phyloP scores from a whole-genome alignment of 1,140 invertebrate genomes.

The Rhynchophorus ferrugineus region DNA sequence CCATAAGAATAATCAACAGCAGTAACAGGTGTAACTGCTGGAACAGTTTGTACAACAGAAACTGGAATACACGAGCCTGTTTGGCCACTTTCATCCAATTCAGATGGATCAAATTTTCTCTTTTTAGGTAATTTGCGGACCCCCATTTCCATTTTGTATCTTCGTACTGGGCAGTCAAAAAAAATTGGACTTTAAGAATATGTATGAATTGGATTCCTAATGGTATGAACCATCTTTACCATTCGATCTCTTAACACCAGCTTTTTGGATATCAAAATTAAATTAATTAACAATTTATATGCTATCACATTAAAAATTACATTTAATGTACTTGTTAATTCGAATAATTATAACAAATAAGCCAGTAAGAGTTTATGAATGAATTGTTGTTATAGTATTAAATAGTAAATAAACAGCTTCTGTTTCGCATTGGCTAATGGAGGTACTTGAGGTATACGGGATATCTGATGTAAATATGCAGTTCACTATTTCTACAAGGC shows the following conservation, averaged over 20 bases:
- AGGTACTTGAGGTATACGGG: not conserved
- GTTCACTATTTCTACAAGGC: no score
- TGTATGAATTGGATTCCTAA: slow-evolving; percentile 26
- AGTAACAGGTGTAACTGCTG: slow-evolving; percentile 46
- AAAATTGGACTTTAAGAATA: slow-evolving; percentile 21
- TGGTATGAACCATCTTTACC: slow-evolving; percentile 15
- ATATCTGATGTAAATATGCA: not conserved
- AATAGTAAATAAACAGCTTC: slow-evolving; percentile 35
- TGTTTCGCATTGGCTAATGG: not conserved
- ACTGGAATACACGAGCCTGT: slow-evolving; percentile 31
- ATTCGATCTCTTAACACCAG: slow-evolving; percentile 11
- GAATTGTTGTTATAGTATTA: slow-evolving; percentile 34
- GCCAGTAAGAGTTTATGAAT: slow-evolving; percentile 32
- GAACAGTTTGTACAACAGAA: slow-evolving; percentile 34
- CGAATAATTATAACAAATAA: slow-evolving; percentile 21
- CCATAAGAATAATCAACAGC: slow-evolving; percentile 53
- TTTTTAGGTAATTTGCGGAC: slow-evolving; percentile 77
- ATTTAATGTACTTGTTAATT: slow-evolving; percentile 2
- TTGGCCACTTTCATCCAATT: slow-evolving; percentile 57
- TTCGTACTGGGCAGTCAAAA: slow-evolving; percentile 4
- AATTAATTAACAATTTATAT: slow-evolving; percentile 5
- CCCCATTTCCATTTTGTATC: slow-evolving; percentile 39
- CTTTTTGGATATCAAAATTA: slow-evolving; percentile 14
- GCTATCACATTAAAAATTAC: not conserved
- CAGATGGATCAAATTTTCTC: slow-evolving; percentile 77